Percentiles rank a stretch among this genome's conserved stretches.
These are phyloP conservation scores for Cherax quadricarinatus DNA, from an alignment of 1,140 invertebrate genomes.

Conservation along the genomic window DNA sequence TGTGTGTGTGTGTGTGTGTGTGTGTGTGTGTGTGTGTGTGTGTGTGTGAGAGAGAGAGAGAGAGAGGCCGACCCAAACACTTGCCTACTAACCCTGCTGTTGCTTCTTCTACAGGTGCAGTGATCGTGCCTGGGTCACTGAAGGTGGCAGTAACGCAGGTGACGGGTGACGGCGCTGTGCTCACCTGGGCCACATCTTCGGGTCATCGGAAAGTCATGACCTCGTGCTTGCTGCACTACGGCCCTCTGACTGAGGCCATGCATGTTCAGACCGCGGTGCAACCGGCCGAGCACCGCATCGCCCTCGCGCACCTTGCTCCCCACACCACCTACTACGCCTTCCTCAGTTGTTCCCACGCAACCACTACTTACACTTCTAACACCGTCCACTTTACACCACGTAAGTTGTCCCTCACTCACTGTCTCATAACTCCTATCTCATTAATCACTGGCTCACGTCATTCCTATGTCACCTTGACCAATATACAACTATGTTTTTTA, in stretches of 20 bases:
- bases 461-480: too few species aligned
- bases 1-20: too few species aligned
- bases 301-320: slow-evolving; percentile 49
- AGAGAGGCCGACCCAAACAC: neutral
- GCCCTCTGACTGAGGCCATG: slow-evolving; percentile 60
- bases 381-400: slow-evolving; percentile 72
- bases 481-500: too few species aligned
- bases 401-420: slow-evolving; percentile 6
- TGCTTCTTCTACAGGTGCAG: slow-evolving; percentile 25
- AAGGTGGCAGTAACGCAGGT: slow-evolving; percentile 64
- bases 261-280: slow-evolving; percentile 58
- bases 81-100: neutral
- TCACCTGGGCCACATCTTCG: slow-evolving; percentile 55
- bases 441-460: too few species aligned
- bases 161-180: slow-evolving; percentile 62
- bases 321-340: slow-evolving; percentile 70
- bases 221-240: slow-evolving; percentile 69
- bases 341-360: slow-evolving; percentile 64
- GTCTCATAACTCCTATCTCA: too few species aligned
- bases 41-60: too few species aligned
- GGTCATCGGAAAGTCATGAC: slow-evolving; percentile 31
- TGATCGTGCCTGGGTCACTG: slow-evolving; percentile 34
- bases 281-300: slow-evolving; percentile 40
- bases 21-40: too few species aligned
- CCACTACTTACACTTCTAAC: slow-evolving; percentile 54